These are phyloP conservation scores for Silurus lanzhouensis DNA, from an alignment of 2,797 vertebrate genomes.

Conservation along the genomic window DNA sequence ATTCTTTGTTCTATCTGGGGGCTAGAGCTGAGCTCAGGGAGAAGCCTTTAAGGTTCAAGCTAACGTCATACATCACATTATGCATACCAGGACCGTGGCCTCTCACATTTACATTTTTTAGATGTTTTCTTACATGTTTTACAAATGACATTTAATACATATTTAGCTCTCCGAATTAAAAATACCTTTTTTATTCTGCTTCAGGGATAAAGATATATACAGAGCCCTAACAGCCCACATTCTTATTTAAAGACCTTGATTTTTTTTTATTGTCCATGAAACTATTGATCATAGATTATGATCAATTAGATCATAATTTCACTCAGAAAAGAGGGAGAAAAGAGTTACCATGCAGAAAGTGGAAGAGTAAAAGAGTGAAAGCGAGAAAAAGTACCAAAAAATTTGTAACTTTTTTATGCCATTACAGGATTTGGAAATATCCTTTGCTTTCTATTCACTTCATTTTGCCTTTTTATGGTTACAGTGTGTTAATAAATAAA, in stretches of 20 bases:
- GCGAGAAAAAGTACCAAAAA: not conserved
- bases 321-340: not conserved
- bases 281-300: not conserved
- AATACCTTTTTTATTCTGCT: not conserved
- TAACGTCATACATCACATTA: slow-evolving; percentile 40
- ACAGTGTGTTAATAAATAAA: slow-evolving; percentile 35
- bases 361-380: not conserved
- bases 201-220: not conserved
- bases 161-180: not conserved
- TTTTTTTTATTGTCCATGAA: not conserved
- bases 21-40: slow-evolving; percentile 6
- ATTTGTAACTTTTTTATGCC: not conserved
- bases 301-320: not conserved
- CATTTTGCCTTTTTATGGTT: not conserved
- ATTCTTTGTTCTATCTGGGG: slow-evolving; percentile 29
- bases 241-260: not conserved
- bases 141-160: not conserved
- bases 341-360: too few relatives aligned
- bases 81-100: slow-evolving; percentile 33
- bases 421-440: slow-evolving; percentile 1
- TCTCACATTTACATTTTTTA: slow-evolving; percentile 48
- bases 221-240: not conserved
- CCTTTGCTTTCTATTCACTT: not conserved
- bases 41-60: slow-evolving; percentile 13
- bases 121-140: slow-evolving; percentile 31